Evolutionary conservation across 2,797 vertebrate genomes (phyloP).

Genomic region (Phoxinus dragarum): DNA sequence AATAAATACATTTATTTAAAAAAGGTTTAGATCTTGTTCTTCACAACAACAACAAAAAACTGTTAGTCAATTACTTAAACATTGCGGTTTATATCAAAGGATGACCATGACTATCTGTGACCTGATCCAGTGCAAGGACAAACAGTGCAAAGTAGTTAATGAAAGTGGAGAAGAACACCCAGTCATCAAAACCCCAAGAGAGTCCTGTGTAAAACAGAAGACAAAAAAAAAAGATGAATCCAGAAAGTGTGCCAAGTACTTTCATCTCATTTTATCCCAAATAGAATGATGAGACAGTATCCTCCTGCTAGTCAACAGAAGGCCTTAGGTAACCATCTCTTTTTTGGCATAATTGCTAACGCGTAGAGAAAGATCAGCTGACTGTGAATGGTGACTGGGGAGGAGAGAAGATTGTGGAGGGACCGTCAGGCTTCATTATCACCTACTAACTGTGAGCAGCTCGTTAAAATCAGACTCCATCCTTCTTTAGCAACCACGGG

Average conservation of each 20-base stretch:
- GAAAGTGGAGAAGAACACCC: not conserved
- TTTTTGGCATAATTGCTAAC: slow-evolving; percentile 19
- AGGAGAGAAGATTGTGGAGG: slow-evolving; percentile 27
- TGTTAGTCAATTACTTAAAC: slow-evolving; percentile 16
- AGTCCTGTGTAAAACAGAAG: not conserved
- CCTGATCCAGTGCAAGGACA: not conserved
- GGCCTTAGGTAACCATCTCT: slow-evolving; percentile 15
- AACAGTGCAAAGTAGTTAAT: not conserved
- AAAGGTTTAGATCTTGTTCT: not conserved
- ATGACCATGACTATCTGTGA: slow-evolving; percentile 7
- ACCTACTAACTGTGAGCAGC: slow-evolving; percentile 53
- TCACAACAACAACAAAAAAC: not conserved
- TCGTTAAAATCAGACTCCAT: slow-evolving; percentile 53
- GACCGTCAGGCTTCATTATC: slow-evolving; percentile 52
- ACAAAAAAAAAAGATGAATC: slow-evolving; percentile 9
- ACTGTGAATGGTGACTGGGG: slow-evolving; percentile 2
- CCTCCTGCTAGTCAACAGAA: slow-evolving; percentile 4
- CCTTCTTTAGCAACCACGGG: slow-evolving; percentile 34
- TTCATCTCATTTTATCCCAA: slow-evolving; percentile 11
- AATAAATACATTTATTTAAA: not conserved
- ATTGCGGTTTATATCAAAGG: slow-evolving; percentile 2
- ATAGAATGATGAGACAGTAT: not conserved
- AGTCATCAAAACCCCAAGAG: slow-evolving; percentile 3
- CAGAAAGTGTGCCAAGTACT: slow-evolving; percentile 10
- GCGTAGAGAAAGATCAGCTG: slow-evolving; percentile 37